Conservation (phyloP, 2,113 vertebrate genomes). For the Semicossyphus pulcher region DNA sequence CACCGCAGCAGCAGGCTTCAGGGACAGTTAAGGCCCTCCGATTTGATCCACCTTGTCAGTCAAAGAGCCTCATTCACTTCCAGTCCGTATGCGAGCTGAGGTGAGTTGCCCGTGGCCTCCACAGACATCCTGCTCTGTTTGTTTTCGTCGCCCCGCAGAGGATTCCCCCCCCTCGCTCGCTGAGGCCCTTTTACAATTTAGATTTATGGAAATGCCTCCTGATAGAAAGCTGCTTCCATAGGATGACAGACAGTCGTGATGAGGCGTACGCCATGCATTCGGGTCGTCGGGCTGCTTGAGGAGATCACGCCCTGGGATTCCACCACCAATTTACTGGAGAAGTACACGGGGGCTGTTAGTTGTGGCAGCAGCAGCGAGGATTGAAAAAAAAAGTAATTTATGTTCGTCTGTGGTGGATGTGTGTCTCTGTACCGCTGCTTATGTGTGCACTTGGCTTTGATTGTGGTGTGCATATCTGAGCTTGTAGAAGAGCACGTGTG, state of each 20-base stretch:
- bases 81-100: conserved; percentile 33
- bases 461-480: conserved; percentile 31
- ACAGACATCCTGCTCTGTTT: conserved; percentile 62
- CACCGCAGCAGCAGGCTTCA: background rate
- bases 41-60: conserved; percentile 64
- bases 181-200: conserved; percentile 79
- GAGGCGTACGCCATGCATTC: conserved; percentile 59
- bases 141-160: conserved; percentile 46
- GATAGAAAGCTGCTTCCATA: conserved; percentile 85
- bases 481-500: conserved; percentile 15
- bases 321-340: conserved; percentile 36
- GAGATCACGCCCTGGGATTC: conserved; percentile 47
- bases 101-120: conserved; percentile 60
- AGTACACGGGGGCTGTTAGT: conserved; percentile 19
- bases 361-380: conserved; percentile 30
- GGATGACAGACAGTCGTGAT: conserved; percentile 88
- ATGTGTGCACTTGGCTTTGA: conserved; percentile 35
- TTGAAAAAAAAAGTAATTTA: conserved; percentile 10
- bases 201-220: conserved; percentile 84
- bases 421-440: background rate
- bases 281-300: conserved; percentile 17
- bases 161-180: conserved; percentile 54
- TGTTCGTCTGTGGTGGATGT: conserved; percentile 12
- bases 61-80: conserved; percentile 54
- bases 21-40: conserved; percentile 19